phyloP scores from a whole-genome alignment of 2,888 invertebrate genomes.

The Heliconius charithonia region DNA sequence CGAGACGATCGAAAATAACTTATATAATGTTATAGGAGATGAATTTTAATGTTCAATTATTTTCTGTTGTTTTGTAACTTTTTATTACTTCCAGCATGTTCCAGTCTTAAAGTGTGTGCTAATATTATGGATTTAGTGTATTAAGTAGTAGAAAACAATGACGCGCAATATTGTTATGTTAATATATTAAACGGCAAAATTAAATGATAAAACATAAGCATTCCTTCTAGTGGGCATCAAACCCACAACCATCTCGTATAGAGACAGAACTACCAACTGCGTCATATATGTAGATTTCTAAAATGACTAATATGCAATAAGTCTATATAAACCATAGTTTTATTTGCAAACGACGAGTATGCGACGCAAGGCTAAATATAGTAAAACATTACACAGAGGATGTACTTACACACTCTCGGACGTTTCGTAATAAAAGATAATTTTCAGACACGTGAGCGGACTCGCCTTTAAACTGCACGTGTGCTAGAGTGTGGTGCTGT shows the following conservation, averaged over 20 bases:
- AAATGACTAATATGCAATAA: neutral
- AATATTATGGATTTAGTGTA: too few species aligned
- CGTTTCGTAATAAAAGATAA: slow-evolving; percentile 33
- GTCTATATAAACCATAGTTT: neutral
- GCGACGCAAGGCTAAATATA: slow-evolving; percentile 21
- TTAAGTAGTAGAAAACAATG: too few species aligned
- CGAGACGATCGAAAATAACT: too few species aligned
- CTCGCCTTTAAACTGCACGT: slow-evolving; percentile 20
- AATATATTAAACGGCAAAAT: too few species aligned
- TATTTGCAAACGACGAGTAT: neutral
- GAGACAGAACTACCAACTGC: too few species aligned
- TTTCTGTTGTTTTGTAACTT: too few species aligned
- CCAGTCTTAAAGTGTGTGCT: too few species aligned
- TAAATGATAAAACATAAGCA: neutral
- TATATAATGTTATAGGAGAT: too few species aligned
- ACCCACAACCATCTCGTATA: neutral
- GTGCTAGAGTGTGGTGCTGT: neutral
- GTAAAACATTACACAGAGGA: slow-evolving; percentile 17
- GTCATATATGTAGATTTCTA: neutral
- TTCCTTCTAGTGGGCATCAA: neutral
- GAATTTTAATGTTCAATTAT: too few species aligned
- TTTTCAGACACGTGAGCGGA: slow-evolving; percentile 27
- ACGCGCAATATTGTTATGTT: too few species aligned
- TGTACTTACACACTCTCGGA: slow-evolving; percentile 9
- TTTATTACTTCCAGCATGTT: too few species aligned